These are phyloP conservation scores for Myiozetetes cayanensis DNA, from an alignment of 2,113 vertebrate genomes.

Conservation along the genomic window DNA sequence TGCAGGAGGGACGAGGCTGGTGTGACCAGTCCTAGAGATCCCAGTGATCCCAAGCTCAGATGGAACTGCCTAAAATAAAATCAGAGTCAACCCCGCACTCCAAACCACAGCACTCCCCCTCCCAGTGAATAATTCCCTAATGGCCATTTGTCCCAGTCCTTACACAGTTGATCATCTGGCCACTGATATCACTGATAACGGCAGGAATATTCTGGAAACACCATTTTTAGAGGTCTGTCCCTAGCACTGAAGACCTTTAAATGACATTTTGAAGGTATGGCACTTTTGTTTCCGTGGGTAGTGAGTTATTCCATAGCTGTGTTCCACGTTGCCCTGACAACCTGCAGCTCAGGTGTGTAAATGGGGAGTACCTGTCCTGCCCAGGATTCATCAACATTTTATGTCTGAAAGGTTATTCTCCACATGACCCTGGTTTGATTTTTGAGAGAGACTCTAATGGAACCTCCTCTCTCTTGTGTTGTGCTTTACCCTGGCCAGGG, in stretches of 20 bases:
- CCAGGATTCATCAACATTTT: neutral
- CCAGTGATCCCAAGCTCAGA: neutral
- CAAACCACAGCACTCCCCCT: neutral
- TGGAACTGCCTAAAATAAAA: neutral
- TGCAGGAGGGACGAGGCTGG: neutral
- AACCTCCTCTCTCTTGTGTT: neutral
- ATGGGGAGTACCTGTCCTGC: neutral
- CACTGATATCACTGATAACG: neutral
- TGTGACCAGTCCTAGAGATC: neutral
- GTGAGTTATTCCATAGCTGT: neutral
- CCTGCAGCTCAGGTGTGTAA: neutral
- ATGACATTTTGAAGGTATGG: neutral
- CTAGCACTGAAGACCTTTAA: neutral
- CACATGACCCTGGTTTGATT: neutral
- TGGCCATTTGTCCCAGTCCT: neutral
- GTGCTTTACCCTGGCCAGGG: neutral
- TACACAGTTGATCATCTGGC: neutral
- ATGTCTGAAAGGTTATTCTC: neutral
- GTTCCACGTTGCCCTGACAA: neutral
- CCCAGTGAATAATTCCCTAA: neutral
- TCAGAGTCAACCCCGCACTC: neutral
- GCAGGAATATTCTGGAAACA: neutral
- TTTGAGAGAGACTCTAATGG: neutral
- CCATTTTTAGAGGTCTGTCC: neutral
- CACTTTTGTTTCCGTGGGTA: neutral